Percentiles rank a stretch among this genome's conserved stretches.
Evolutionary conservation across 2,888 invertebrate species (phyloP).

Genomic region (Melieria omissa): DNA sequence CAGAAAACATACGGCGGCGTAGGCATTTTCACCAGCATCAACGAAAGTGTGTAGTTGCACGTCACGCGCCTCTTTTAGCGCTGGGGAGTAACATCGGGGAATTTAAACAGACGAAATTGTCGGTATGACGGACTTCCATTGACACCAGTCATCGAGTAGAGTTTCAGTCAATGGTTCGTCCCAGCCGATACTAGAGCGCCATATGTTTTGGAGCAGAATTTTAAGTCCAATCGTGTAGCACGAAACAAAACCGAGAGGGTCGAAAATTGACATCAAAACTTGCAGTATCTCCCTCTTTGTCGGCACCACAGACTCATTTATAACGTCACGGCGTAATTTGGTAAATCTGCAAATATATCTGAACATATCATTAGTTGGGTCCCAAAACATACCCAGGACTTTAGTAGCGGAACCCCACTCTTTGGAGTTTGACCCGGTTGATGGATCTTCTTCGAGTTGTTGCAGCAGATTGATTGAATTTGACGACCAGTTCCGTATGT

Average conservation of each 20-base stretch:
- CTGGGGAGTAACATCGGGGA: conserved; percentile 23
- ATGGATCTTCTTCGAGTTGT: conserved; percentile 1
- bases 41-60: conserved; percentile 41
- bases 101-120: neutral
- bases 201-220: conserved; percentile 7
- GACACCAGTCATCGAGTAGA: conserved; percentile 3
- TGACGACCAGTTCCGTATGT: conserved; percentile 9
- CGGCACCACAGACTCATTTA: conserved; percentile 24
- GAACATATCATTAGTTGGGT: conserved; percentile 22
- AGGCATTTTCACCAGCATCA: conserved; percentile 40
- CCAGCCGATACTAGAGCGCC: conserved; percentile 30
- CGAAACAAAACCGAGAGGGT: conserved; percentile 15
- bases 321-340: conserved; percentile 24
- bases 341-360: conserved; percentile 33
- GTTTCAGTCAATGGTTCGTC: conserved; percentile 28
- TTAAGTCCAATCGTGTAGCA: conserved; percentile 5
- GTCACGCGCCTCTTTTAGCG: conserved; percentile 8
- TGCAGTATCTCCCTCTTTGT: conserved; percentile 33
- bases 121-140: conserved; percentile 4
- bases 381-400: conserved; percentile 39
- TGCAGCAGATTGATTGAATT: neutral
- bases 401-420: conserved; percentile 25
- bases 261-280: conserved; percentile 30
- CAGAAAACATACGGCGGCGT: conserved; percentile 31
- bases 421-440: conserved; percentile 3